Percentiles rank a stretch among this genome's conserved stretches.
These are phyloP conservation scores for Pelusios castaneus DNA, from an alignment of 2,113 vertebrate species.

Conservation along the genomic window DNA sequence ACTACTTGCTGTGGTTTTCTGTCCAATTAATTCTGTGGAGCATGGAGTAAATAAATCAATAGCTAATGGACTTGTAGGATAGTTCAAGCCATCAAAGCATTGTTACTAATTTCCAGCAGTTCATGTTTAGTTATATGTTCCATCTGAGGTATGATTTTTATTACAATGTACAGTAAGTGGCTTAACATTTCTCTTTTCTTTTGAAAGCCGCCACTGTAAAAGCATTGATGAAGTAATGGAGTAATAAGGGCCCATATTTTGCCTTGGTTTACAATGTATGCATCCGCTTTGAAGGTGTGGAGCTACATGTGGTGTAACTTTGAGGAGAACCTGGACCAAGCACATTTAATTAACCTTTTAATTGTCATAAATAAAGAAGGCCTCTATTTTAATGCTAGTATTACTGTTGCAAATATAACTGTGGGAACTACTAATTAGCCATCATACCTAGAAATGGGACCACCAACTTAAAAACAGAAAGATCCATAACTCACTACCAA, in stretches of 20 bases:
- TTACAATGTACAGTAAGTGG: not conserved
- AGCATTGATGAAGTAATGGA: slow-evolving; percentile 5
- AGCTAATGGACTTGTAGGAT: not conserved
- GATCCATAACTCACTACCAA: slow-evolving; percentile 57
- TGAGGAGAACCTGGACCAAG: slow-evolving; percentile 1
- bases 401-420: slow-evolving; percentile 24
- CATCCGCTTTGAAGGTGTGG: not conserved
- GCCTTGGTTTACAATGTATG: not conserved
- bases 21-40: slow-evolving; percentile 54
- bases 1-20: slow-evolving; percentile 26
- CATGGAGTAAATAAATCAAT: slow-evolving; percentile 17
- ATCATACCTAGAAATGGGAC: slow-evolving; percentile 40
- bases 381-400: slow-evolving; percentile 29
- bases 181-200: slow-evolving; percentile 1
- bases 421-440: slow-evolving; percentile 49
- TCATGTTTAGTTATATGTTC: not conserved
- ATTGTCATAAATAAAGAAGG: slow-evolving; percentile 6
- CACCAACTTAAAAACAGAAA: slow-evolving; percentile 27
- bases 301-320: not conserved
- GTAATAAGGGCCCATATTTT: slow-evolving; percentile 9
- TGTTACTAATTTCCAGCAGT: slow-evolving; percentile 21
- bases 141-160: not conserved
- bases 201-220: not conserved
- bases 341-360: slow-evolving; percentile 35
- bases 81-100: not conserved